Conservation (phyloP, 1,140 invertebrate genomes). For the Drosophila fuyamai region DNA sequence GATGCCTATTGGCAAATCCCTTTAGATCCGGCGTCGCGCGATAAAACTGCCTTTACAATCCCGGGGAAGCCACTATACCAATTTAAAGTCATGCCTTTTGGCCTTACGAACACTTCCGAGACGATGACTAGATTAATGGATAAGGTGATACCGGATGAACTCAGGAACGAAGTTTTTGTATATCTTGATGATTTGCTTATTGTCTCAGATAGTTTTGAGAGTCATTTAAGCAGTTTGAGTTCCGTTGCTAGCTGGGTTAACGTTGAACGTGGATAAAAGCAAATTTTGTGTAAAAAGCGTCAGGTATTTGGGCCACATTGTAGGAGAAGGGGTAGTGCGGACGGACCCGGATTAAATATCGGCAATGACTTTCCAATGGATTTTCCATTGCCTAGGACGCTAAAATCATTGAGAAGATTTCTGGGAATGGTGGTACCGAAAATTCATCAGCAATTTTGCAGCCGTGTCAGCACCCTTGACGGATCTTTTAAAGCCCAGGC, state of each 20-base stretch:
- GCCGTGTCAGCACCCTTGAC: neutral
- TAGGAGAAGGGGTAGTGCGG: constrained; percentile 12
- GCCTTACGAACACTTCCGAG: constrained; percentile 1
- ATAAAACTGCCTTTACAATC: neutral
- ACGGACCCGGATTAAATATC: constrained; percentile 11
- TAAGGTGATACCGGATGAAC: constrained; percentile 1
- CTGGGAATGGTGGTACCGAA: too few relatives aligned
- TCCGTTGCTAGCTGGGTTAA: neutral
- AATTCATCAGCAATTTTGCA: neutral
- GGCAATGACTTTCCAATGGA: neutral
- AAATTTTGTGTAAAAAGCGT: constrained; percentile 10
- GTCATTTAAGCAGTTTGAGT: neutral
- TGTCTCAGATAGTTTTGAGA: neutral
- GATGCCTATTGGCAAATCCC: too few relatives aligned
- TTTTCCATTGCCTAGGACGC: constrained; percentile 3
- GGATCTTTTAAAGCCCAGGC: neutral
- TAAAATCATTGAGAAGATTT: too few relatives aligned
- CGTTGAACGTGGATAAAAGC: constrained; percentile 14
- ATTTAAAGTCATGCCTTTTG: constrained; percentile 2
- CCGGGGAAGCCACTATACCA: neutral
- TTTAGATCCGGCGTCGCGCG: neutral
- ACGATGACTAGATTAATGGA: constrained; percentile 8
- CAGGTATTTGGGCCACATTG: constrained; percentile 2
- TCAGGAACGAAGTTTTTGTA: constrained; percentile 3
- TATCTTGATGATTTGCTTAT: constrained; percentile 7